Evolutionary conservation across 2,888 invertebrate species (phyloP).

Genomic region (Lomographa bimaculata): DNA sequence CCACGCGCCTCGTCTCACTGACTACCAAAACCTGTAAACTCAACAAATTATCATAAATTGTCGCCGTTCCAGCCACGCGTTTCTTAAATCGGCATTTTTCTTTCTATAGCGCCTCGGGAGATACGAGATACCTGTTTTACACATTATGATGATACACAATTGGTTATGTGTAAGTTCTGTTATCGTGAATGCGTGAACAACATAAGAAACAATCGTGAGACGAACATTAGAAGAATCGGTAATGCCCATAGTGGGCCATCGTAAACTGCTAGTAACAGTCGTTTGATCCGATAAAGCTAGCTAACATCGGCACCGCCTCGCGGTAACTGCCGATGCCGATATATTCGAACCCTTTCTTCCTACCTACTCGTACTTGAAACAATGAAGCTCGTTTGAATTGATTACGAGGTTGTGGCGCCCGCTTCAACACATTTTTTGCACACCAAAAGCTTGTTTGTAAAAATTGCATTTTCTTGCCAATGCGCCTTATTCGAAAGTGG

Average conservation of each 20-base stretch:
- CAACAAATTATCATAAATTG: constrained; percentile 59
- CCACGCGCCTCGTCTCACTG: constrained; percentile 32
- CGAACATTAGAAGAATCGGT: constrained; percentile 56
- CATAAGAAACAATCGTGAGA: constrained; percentile 47
- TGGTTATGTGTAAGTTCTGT: constrained; percentile 9
- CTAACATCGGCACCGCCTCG: constrained; percentile 46
- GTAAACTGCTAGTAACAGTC: constrained; percentile 60
- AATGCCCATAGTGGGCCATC: constrained; percentile 56
- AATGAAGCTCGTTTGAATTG: constrained; percentile 67
- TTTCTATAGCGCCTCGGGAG: constrained; percentile 20
- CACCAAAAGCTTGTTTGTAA: constrained; percentile 65
- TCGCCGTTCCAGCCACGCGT: constrained; percentile 21
- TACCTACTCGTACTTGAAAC: constrained; percentile 50
- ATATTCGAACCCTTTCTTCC: constrained; percentile 57
- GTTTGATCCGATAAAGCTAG: constrained; percentile 61
- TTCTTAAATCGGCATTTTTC: constrained; percentile 41
- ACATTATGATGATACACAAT: constrained; percentile 27
- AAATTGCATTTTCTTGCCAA: constrained; percentile 66
- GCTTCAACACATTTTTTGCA: constrained; percentile 57
- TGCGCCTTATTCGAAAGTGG: constrained; percentile 57
- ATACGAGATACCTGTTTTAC: constrained; percentile 7
- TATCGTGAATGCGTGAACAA: constrained; percentile 32
- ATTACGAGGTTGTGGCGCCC: constrained; percentile 58
- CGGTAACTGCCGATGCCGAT: constrained; percentile 54
- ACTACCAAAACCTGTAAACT: constrained; percentile 55